Percentiles rank a stretch among this genome's conserved stretches.
Evolutionary conservation across 2,113 vertebrate species (phyloP).

Genomic region (Dicerorhinus sumatrensis): DNA sequence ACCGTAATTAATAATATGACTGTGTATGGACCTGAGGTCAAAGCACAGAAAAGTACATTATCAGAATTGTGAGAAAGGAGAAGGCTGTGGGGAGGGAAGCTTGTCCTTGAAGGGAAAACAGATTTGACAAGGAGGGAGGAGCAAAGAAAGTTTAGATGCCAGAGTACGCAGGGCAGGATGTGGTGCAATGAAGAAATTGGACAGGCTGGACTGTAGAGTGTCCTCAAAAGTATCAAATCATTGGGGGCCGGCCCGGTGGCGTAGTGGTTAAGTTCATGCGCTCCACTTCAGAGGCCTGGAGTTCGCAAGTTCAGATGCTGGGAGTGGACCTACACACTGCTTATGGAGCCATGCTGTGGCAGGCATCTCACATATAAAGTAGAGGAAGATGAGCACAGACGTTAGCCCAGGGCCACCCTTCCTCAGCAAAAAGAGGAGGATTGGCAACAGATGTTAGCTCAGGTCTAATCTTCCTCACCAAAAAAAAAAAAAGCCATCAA

Average conservation of each 20-base stretch:
- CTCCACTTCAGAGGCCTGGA: no score
- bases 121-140: not conserved
- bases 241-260: no score
- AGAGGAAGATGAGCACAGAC: no score
- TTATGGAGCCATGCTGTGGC: no score
- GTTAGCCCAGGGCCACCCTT: no score
- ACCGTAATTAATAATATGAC: not conserved
- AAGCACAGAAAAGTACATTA: not conserved
- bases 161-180: not conserved
- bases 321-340: no score
- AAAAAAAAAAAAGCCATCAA: not conserved
- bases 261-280: no score
- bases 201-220: not conserved
- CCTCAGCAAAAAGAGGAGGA: no score
- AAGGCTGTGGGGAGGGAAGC: not conserved
- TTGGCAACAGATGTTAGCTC: no score
- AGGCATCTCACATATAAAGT: no score
- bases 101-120: not conserved
- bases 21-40: not conserved
- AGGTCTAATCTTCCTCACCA: no score
- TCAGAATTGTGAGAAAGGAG: not conserved
- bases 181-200: not conserved
- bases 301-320: no score
- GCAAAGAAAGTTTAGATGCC: fast-evolving
- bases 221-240: not conserved